Conservation (phyloP, 2,888 invertebrate genomes). For the Chalcosyrphus nemorum region DNA sequence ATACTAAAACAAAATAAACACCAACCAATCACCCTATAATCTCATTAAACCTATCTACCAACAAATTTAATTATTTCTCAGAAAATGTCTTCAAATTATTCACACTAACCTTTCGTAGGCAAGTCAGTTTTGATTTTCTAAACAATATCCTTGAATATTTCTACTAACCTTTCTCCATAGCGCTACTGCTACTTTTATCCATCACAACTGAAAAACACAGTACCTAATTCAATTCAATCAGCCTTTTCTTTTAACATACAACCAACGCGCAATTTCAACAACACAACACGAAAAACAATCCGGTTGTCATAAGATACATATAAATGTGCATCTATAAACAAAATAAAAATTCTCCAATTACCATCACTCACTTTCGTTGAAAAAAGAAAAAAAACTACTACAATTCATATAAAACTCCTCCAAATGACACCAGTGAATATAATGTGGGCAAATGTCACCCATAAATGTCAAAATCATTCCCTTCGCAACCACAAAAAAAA, state of each 20-base stretch:
- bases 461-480: conserved; percentile 2
- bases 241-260: neutral
- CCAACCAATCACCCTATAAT: too few species aligned
- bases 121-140: too few species aligned
- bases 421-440: neutral
- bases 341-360: neutral
- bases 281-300: neutral
- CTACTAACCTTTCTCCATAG: too few species aligned
- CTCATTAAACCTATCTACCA: too few species aligned
- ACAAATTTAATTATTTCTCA: too few species aligned
- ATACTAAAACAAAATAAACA: too few species aligned
- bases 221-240: too few species aligned
- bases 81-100: too few species aligned
- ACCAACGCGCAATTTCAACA: neutral
- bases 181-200: too few species aligned
- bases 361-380: neutral
- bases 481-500: conserved; percentile 1
- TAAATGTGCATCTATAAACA: neutral
- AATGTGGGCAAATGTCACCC: conserved; percentile 6
- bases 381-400: neutral
- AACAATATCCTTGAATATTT: too few species aligned
- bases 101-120: too few species aligned
- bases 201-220: too few species aligned
- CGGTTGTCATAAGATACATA: neutral
- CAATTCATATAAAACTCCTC: neutral